Evolutionary conservation across 1,140 invertebrate genomes (phyloP).

Genomic region (Listronotus oregonensis): DNA sequence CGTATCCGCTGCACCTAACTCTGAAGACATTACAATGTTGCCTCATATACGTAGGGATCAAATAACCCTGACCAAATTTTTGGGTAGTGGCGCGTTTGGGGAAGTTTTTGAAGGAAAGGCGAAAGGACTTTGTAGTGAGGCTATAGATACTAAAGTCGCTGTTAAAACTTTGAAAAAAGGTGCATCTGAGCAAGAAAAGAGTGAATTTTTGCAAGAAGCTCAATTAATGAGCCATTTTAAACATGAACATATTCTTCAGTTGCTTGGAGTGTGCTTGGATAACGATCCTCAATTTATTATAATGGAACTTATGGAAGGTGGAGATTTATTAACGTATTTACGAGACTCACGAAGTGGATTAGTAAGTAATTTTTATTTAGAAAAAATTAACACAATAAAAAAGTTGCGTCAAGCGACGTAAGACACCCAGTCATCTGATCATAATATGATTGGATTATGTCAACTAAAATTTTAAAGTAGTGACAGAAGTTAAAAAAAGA

Average conservation of each 20-base stretch:
- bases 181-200: slow-evolving; percentile 88
- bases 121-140: slow-evolving; percentile 64
- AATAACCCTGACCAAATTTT: slow-evolving; percentile 83
- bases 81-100: slow-evolving; percentile 96
- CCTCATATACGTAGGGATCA: slow-evolving; percentile 77
- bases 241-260: slow-evolving; percentile 90
- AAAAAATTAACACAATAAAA: too few species aligned
- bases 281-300: slow-evolving; percentile 92
- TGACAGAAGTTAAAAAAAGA: too few species aligned
- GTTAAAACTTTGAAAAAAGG: slow-evolving; percentile 92
- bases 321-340: slow-evolving; percentile 90
- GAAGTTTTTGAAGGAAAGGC: slow-evolving; percentile 94
- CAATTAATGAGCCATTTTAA: slow-evolving; percentile 96
- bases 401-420: too few species aligned
- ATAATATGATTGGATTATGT: too few species aligned
- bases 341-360: slow-evolving; percentile 72
- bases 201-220: slow-evolving; percentile 95
- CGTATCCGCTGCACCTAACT: slow-evolving; percentile 58
- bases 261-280: slow-evolving; percentile 93
- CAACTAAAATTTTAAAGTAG: too few species aligned
- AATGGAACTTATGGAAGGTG: slow-evolving; percentile 96
- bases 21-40: slow-evolving; percentile 72
- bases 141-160: slow-evolving; percentile 72
- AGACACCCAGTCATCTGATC: too few species aligned
- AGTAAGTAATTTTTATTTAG: slow-evolving; percentile 58